Base-by-base conservation (phyloP, 2,113 vertebrate species). In the Corythoichthys intestinalis region DNA sequence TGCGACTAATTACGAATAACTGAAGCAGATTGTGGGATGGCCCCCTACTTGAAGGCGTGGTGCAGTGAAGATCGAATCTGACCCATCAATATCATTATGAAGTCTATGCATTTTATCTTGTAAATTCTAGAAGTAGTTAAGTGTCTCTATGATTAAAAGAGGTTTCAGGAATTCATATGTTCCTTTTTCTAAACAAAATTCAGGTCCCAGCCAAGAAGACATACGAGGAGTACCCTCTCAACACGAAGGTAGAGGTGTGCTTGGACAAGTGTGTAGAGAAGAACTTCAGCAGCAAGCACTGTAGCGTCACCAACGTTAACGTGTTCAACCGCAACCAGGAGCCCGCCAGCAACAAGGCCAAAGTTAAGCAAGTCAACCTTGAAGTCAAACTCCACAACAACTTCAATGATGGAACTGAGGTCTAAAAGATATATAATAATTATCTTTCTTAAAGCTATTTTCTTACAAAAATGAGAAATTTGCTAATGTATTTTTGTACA, bases 301-400 rank as follows among this genome's bases (percentile, higher is more conserved):
- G 94, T 85, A 93, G 93, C 0, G 94, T 95, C 57, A 90, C 92
- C 49, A 96, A 96, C 2, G 2, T 96, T 62, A 95, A 95, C 66
- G n/a, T 94, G 0, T 80, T 93, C 62, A 77, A 93, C 62, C 93
- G 93, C 6, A 73, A 68, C 0, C 86, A 91, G 46, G 89, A 91
- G 44, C 4, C 78, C 63, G 67, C 17, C 8, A 75, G 82, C 20
- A 77, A 58, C 56, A 58, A 77, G 8, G 61, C 85, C 67, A 95
- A 91, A 83, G 92, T 94, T 53, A 98, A 97, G 73, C 93, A 93
- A 77, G 86, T 96, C 79, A 98, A 97, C 85, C 89, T 98, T 83
- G 94, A 97, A 82, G 93, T 97, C 85, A 95, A 96, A 86, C 92
- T 95, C 59, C 96, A 94, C 78, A 98, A 94, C 90, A 96, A 96